Base-by-base conservation (phyloP, 2,888 invertebrate species). In the Cerceris ruficornis region DNA sequence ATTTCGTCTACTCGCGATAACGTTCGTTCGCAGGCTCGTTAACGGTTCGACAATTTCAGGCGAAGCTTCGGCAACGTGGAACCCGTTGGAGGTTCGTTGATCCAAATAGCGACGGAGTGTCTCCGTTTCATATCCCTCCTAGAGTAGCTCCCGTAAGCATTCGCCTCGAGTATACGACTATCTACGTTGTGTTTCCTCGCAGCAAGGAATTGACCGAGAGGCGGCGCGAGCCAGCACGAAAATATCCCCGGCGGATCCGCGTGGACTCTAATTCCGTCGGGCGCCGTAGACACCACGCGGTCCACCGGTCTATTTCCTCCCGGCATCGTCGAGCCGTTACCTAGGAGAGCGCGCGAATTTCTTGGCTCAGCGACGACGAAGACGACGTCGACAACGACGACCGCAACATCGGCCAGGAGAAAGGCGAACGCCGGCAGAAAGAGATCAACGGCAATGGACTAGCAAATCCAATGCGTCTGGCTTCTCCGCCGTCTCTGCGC, bases 281-380 rank as follows among this genome's bases (percentile, higher is more conserved):
- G 88, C 88, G 87, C 89, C 89, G 90, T 80, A 91, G 91, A 91
- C 91, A 91, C 91, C 91, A 91, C 91, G 91, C 89, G 91, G 91
- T 91, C 85, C 84, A 84, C 77, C 80, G 74, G 62, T 91, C 91
- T 90, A 91, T 90, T 91, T 90, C 86, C 85, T 84, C 80, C 70
- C 80, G 52, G 75, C 69, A 62, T 65, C 67, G 81, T 69, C 79
- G 85, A 75, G 78, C 76, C 82, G 82, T 81, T 82, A 81, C 82
- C 80, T 83, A 76, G 68, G 79, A 73, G 69, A 77, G 77, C 77
- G 77, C 77, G 82, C 77, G 80, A 80, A 78, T 80, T 86, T 84
- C 86, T 86, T 82, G 84, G 86, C 77, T 69, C 62, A 62, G 28
- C 66, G 55, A 60, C 61, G 66, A 55, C 62, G 39, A 46, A 49